Evolutionary conservation across 2,888 invertebrate genomes (phyloP).

Genomic region (Gibbula magus): DNA sequence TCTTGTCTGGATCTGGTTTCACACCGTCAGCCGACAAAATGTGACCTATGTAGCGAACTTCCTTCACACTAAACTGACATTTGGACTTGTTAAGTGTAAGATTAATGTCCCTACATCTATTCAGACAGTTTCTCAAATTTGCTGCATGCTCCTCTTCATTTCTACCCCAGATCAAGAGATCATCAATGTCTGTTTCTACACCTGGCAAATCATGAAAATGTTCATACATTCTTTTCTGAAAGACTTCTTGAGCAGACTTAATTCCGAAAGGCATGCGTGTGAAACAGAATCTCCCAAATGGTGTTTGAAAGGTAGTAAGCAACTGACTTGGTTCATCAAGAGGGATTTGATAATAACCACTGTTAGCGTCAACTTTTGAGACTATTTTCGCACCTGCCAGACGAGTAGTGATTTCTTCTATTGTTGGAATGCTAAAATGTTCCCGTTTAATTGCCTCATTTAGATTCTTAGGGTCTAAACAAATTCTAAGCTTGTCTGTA

Average conservation of each 20-base stretch:
- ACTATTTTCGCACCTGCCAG: not conserved
- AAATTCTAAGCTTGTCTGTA: too few species aligned
- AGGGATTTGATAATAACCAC: not conserved
- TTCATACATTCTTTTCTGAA: too few species aligned
- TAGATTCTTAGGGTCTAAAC: not conserved
- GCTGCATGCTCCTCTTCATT: constrained; percentile 2
- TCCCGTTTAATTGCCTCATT: not conserved
- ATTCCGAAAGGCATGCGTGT: too few species aligned
- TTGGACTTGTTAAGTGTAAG: constrained; percentile 24
- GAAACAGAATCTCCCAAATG: constrained; percentile 19
- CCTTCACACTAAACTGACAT: constrained; percentile 23
- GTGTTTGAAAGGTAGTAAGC: not conserved
- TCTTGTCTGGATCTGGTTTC: not conserved
- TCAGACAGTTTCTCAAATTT: not conserved
- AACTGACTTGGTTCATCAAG: too few species aligned
- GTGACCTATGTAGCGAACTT: constrained; percentile 27
- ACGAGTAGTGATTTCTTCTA: not conserved
- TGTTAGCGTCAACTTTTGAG: too few species aligned
- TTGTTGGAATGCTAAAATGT: not conserved
- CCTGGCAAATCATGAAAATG: too few species aligned
- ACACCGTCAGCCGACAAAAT: constrained; percentile 13
- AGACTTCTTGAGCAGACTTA: too few species aligned
- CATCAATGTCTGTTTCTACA: constrained; percentile 20
- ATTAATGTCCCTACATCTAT: too few species aligned
- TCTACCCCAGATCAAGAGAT: too few species aligned